Percentiles rank a stretch among this genome's conserved stretches.
Conservation (phyloP, 2,113 vertebrate species). For the Harpagus bidentatus region DNA sequence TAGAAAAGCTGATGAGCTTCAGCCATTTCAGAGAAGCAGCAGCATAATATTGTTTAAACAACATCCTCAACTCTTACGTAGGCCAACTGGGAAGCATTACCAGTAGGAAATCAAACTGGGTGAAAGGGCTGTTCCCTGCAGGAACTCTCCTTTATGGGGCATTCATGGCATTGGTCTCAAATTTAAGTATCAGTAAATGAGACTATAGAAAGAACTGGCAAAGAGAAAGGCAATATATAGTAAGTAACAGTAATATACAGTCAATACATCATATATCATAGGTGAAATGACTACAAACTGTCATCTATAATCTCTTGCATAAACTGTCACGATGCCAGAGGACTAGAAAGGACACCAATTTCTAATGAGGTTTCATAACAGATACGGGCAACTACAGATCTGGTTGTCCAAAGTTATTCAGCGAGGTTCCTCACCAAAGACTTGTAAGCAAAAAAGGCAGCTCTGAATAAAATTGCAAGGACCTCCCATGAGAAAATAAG, state of each 20-base stretch:
- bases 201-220: neutral
- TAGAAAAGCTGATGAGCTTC: neutral
- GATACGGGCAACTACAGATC: neutral
- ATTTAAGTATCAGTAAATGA: neutral
- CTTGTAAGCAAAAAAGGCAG: neutral
- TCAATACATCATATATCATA: neutral
- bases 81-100: neutral
- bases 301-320: neutral
- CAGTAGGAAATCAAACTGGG: neutral
- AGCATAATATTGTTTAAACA: neutral
- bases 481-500: neutral
- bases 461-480: neutral
- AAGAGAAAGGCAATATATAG: neutral
- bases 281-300: neutral
- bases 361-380: neutral
- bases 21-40: neutral
- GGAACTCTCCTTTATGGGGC: neutral
- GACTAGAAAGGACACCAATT: conserved; percentile 1
- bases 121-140: neutral
- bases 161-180: neutral
- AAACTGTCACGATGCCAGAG: neutral
- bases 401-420: neutral
- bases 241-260: neutral
- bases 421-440: neutral
- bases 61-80: accelerated